Evolutionary conservation across 2,888 invertebrate genomes (phyloP).

Genomic region (Caenorhabditis japonica): DNA sequence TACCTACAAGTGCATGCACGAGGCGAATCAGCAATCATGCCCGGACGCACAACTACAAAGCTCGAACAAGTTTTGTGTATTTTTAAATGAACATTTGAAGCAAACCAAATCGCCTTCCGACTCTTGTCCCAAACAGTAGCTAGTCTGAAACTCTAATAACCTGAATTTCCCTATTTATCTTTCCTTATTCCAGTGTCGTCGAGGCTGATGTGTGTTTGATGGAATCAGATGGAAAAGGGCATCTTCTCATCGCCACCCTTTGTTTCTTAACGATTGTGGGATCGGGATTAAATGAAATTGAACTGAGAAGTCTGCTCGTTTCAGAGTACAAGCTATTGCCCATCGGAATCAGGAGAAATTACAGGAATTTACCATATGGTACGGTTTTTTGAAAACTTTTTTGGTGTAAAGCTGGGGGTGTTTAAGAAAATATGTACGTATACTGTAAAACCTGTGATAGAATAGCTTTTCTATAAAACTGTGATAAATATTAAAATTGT

Average conservation of each 20-base stretch:
- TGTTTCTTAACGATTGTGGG: conserved; percentile 47
- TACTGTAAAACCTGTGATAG: no score
- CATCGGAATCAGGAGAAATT: conserved; percentile 47
- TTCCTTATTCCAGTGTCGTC: conserved; percentile 57
- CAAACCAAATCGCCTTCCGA: no score
- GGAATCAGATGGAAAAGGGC: conserved; percentile 56
- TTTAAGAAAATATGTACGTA: no score
- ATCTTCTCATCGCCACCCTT: conserved; percentile 56
- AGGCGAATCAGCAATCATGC: conserved; percentile 14
- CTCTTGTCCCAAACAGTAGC: no score
- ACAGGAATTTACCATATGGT: conserved; percentile 47
- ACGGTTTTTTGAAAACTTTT: background rate
- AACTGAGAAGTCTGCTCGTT: conserved; percentile 46
- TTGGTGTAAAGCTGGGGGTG: no score
- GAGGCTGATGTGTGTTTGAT: conserved; percentile 59
- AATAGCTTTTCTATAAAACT: no score
- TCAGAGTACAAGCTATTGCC: conserved; percentile 49
- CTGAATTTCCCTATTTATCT: no score
- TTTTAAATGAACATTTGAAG: no score
- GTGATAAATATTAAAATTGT: no score
- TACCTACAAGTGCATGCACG: background rate
- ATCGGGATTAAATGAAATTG: conserved; percentile 52
- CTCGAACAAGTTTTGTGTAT: no score
- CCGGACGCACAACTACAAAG: conserved; percentile 9
- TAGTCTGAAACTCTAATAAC: no score